Evolutionary conservation across 2,888 invertebrate genomes (phyloP), one percentile per base, ranked within the genome.

Genomic region (Cinara cedri): DNA sequence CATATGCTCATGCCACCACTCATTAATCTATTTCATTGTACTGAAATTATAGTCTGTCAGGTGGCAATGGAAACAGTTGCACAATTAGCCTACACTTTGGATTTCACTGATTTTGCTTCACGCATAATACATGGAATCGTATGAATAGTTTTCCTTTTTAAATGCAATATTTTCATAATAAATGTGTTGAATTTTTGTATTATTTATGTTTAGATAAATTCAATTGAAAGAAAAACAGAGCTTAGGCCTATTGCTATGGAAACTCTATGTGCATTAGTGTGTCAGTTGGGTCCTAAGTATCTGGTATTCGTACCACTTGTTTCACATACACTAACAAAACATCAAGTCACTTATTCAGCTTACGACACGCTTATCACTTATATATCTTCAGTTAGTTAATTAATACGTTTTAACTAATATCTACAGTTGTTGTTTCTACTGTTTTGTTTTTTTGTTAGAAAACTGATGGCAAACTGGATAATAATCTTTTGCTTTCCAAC

Each of bases 1-100:
- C 98, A 99, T 85, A 88, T 99, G 82, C 91, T 99, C 46, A 89
- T 99, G 82, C 98, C 99, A 0, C 96, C 98, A 0, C 93, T 99
- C 81, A 96, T 98, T 0, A 92, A 93, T 84, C 87, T 98, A 16
- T 95, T 98, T 85, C 84, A 92, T 95, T 0, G 88, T 91, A 0
- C 96, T 97, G 84, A 93, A 93, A 34, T 34, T 34, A 87, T 89
- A 21, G 88, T 88, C 16, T 85, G 88, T 83, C 86, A 85, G 84
- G 85, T 85, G 80, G 89, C 89, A 19, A 83, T 90, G 81, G 88
- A 89, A 83, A 97, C 98, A 0, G 93, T 98, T 1, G 95, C 96
- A 84, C 91, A 93, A 82, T 87, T 99, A 19, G 94, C 96, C 0
- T 94, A 95, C 84, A 92, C 93, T 6, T 87, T 99, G 68, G 96